Evolutionary conservation across 2,888 invertebrate genomes (phyloP).

Genomic region (Sinotaia quadrata): DNA sequence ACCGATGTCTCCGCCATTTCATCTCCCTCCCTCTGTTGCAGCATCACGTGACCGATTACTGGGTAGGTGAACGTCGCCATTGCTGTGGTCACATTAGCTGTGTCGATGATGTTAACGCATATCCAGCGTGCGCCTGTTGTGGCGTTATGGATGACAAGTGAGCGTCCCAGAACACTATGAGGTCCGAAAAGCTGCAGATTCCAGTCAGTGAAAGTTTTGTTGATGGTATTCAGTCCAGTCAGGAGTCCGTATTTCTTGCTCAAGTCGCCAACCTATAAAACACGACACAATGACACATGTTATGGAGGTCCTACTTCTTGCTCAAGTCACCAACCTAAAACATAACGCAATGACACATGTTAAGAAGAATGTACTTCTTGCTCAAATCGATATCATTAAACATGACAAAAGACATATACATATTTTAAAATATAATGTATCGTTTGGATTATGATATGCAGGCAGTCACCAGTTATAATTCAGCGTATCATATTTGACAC

Average conservation of each 20-base stretch:
- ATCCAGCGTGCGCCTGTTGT: constrained; percentile 66
- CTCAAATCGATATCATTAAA: constrained; percentile 76
- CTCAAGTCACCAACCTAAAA: constrained; percentile 84
- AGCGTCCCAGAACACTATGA: constrained; percentile 85
- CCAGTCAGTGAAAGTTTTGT: constrained; percentile 80
- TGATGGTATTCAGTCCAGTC: constrained; percentile 77
- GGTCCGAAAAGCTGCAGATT: constrained; percentile 87
- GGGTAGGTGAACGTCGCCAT: constrained; percentile 89
- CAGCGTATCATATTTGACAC: too few species aligned
- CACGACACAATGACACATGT: too few species aligned
- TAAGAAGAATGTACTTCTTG: constrained; percentile 87
- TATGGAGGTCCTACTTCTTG: constrained; percentile 87
- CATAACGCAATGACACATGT: too few species aligned
- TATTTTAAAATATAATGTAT: background rate
- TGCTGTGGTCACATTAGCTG: constrained; percentile 77
- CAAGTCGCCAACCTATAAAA: constrained; percentile 81
- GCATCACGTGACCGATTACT: constrained; percentile 86
- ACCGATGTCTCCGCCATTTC: constrained; percentile 89
- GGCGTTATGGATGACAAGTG: constrained; percentile 80
- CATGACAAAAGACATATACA: background rate
- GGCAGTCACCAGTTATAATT: too few species aligned
- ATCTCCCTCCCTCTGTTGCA: constrained; percentile 85
- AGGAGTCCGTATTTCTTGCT: constrained; percentile 89
- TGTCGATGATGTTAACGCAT: constrained; percentile 73
- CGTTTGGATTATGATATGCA: too few species aligned